Evolutionary conservation across 2,113 vertebrate species (phyloP), one percentile per base, ranked within the genome.

Genomic region (Siniperca chuatsi): DNA sequence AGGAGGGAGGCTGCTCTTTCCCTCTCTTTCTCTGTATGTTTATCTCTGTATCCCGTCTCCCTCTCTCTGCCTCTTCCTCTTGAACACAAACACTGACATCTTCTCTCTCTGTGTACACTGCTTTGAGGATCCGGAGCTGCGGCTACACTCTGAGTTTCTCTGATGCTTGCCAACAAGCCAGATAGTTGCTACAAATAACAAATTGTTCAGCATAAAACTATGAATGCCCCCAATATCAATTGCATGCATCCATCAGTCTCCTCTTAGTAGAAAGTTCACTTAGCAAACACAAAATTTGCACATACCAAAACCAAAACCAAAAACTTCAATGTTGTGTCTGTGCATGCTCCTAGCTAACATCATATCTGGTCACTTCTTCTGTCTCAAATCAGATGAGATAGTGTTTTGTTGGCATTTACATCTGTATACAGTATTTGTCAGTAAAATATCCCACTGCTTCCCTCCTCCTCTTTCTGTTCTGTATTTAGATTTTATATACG

Each of bases 11-110:
- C 84, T 90, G 84, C 83, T 92, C 83, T 71, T 81, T 79, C 78
- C 65, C 79, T 87, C 81, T 84, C 52, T 76, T 76, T 84, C 82
- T 89, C 74, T 84, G 70, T 4, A 57, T 88, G 86, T 92, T 92
- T 89, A 88, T 90, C 87, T 87, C 85, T 87, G 69, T 79, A 87
- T 89, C 79, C 73, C 54, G 18, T 92, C 82, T 89, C 86, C 81
- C 81, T 87, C 77, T 78, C 55, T 75, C 82, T 87, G 78, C 82
- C 78, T 91, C 78, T 80, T 87, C 79, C 83, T 90, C 78, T 83
- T 58, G 6, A 84, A 82, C 82, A 87, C 86, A 93, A 93, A 92
- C 88, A 84, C 85, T 87, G 88, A 93, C 85, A 89, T 91, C 73
- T 90, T 48, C 54, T 83, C 72, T 79, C 50, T 84, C 23, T 72